These are phyloP conservation scores for Pitangus sulphuratus DNA, from an alignment of 2,797 vertebrate genomes.

Conservation along the genomic window DNA sequence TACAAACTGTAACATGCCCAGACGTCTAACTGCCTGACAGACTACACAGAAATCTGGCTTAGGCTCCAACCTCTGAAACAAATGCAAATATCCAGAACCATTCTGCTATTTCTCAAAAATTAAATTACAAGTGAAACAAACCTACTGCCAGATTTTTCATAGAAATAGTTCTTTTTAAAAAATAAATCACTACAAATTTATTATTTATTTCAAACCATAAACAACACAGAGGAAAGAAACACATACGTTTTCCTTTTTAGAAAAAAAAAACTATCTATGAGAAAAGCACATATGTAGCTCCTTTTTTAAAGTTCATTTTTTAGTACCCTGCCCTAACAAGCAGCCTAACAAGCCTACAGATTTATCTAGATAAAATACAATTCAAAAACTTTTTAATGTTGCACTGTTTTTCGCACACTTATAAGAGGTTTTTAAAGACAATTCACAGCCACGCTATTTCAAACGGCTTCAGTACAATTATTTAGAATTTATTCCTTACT, in stretches of 20 bases:
- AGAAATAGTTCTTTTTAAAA: constrained; percentile 2
- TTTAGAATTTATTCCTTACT: constrained; percentile 58
- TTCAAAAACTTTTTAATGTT: constrained; percentile 26
- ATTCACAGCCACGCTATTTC: background rate
- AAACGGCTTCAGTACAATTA: constrained; percentile 11
- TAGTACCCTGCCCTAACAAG: constrained; percentile 13
- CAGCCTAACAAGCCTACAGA: background rate
- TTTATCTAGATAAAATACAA: constrained; percentile 44
- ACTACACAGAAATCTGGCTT: constrained; percentile 44
- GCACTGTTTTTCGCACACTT: constrained; percentile 33
- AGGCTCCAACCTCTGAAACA: constrained; percentile 29
- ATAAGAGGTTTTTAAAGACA: constrained; percentile 41
- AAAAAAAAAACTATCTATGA: background rate
- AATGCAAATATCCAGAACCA: constrained; percentile 38
- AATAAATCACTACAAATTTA: constrained; percentile 2
- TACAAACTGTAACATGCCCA: constrained; percentile 53
- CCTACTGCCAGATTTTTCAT: background rate
- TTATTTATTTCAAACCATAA: constrained; percentile 59
- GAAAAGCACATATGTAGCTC: background rate
- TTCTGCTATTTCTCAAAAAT: constrained; percentile 13
- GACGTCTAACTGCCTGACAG: constrained; percentile 50
- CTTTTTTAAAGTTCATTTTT: constrained; percentile 45
- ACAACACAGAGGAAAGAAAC: constrained; percentile 28
- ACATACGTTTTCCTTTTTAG: background rate
- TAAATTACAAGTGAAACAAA: constrained; percentile 40